These are phyloP conservation scores for Sciurus niger DNA, from an alignment of 2,113 vertebrate genomes.

Conservation along the genomic window DNA sequence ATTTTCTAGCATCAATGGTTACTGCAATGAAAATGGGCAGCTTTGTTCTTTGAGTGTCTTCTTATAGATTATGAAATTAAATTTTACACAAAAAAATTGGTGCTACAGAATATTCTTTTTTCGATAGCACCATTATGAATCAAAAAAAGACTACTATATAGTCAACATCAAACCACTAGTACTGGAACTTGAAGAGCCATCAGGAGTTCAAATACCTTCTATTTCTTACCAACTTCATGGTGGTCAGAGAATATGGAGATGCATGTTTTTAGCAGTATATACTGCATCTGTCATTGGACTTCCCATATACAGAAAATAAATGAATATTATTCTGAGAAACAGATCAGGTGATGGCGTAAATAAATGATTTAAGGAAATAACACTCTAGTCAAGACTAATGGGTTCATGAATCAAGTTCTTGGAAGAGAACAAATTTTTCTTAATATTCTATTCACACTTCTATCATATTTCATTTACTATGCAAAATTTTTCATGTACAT, in stretches of 20 bases:
- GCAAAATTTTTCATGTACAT: neutral
- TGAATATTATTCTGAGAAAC: neutral
- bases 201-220: neutral
- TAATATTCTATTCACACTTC: neutral
- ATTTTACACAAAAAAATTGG: neutral
- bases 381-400: neutral
- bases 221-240: neutral
- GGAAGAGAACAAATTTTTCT: neutral
- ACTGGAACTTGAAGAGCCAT: conserved; percentile 26
- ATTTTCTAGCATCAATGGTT: neutral
- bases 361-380: conserved; percentile 4
- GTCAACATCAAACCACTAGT: neutral
- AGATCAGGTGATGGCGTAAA: neutral
- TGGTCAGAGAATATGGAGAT: conserved; percentile 36
- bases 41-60: neutral
- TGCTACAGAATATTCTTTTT: neutral
- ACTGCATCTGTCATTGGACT: neutral
- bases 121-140: conserved; percentile 25
- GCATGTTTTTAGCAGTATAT: conserved; percentile 20
- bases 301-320: neutral
- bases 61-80: conserved; percentile 21
- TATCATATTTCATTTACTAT: neutral
- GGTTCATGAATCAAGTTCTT: neutral
- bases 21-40: neutral
- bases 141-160: neutral